Evolutionary conservation across 2,113 vertebrate species (phyloP).

Genomic region (Nesospiza acunhae): DNA sequence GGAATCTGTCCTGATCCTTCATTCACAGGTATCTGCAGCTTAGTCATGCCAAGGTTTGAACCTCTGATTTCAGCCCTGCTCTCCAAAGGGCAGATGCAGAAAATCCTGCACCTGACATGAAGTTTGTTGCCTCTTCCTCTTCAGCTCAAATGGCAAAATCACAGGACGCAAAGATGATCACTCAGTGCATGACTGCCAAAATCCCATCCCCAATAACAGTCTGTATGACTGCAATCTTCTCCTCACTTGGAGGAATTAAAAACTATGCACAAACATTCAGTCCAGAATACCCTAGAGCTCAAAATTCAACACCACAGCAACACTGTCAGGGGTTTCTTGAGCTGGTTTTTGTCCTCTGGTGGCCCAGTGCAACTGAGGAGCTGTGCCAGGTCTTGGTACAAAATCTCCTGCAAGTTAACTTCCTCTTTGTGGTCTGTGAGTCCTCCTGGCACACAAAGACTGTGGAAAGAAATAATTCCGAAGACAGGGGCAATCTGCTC

Average conservation of each 20-base stretch:
- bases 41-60: neutral
- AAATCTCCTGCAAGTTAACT: neutral
- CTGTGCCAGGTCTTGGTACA: neutral
- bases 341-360: neutral
- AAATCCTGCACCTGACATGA: neutral
- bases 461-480: neutral
- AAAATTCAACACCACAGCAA: neutral
- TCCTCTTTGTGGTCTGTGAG: slow-evolving; percentile 50
- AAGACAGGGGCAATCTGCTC: neutral
- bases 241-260: neutral
- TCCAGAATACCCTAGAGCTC: neutral
- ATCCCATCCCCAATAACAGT: neutral
- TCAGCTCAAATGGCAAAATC: neutral
- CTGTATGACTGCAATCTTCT: neutral
- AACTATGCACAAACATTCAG: neutral
- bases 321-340: neutral
- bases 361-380: neutral
- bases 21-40: neutral
- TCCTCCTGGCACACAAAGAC: slow-evolving; percentile 28
- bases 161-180: neutral
- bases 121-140: neutral
- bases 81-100: neutral
- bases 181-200: fast-evolving
- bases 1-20: neutral
- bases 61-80: neutral